phyloP scores from a whole-genome alignment of 1,140 invertebrate genomes.

The Leptopilina boulardi region DNA sequence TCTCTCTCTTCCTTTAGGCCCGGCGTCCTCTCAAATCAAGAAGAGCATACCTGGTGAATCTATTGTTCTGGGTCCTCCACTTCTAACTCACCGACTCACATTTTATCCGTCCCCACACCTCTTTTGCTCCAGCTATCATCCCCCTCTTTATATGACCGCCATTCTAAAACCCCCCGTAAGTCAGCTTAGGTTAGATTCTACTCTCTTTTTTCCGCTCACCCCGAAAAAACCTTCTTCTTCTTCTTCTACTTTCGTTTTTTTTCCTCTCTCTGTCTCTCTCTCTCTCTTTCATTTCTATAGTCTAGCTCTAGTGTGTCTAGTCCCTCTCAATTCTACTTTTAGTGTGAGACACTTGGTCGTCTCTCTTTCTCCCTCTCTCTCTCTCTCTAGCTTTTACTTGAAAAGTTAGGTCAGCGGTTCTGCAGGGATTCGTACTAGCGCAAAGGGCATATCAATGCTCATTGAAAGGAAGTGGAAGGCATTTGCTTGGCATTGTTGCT shows the following conservation, averaged over 20 bases:
- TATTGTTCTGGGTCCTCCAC: constrained; percentile 52
- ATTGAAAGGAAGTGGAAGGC: constrained; percentile 54
- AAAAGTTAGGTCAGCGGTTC: constrained; percentile 43
- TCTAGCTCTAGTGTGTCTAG: constrained; percentile 31
- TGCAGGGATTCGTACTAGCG: constrained; percentile 19
- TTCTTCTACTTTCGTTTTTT: constrained; percentile 41
- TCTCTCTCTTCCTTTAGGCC: constrained; percentile 6
- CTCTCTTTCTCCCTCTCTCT: constrained; percentile 37
- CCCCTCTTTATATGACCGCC: constrained; percentile 33
- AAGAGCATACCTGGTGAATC: constrained; percentile 50
- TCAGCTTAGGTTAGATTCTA: constrained; percentile 47
- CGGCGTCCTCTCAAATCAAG: constrained; percentile 29
- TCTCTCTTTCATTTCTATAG: constrained; percentile 14
- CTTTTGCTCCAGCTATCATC: constrained; percentile 34
- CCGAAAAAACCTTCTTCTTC: constrained; percentile 15
- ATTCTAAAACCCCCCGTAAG: constrained; percentile 24
- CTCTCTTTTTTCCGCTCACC: constrained; percentile 35
- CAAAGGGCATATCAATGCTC: constrained; percentile 32
- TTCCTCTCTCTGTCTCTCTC: constrained; percentile 37
- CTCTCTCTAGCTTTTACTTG: constrained; percentile 32
- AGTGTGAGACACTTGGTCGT: not conserved
- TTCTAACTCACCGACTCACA: constrained; percentile 51
- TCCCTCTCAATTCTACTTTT: constrained; percentile 30
- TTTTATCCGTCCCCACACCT: constrained; percentile 50
- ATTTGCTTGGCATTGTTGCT: constrained; percentile 51